Evolutionary conservation across 2,888 invertebrate species (phyloP).

Genomic region (Ptilodon capucinus): DNA sequence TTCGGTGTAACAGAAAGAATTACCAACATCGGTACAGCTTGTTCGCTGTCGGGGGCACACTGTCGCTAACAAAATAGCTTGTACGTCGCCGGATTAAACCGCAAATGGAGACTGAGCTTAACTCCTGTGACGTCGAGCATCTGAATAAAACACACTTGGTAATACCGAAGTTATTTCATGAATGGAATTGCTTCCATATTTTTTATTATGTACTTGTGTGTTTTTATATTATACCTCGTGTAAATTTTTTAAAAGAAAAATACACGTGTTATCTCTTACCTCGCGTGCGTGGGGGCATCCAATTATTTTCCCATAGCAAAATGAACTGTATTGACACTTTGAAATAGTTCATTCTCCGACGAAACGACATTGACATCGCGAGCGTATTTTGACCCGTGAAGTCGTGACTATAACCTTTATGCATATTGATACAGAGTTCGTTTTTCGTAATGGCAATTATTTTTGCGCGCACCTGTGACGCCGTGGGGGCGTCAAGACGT

Average conservation of each 20-base stretch:
- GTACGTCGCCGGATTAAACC: slow-evolving; percentile 30
- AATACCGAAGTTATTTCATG: slow-evolving; percentile 16
- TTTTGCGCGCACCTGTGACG: no score
- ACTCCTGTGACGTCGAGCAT: slow-evolving; percentile 23
- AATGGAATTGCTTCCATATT: slow-evolving; percentile 17
- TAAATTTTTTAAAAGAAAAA: not conserved
- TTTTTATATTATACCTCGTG: not conserved
- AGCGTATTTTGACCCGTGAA: no score
- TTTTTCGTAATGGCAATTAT: no score
- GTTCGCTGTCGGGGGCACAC: slow-evolving; percentile 36
- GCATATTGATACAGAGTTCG: no score
- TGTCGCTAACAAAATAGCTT: slow-evolving; percentile 45
- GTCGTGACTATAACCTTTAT: no score
- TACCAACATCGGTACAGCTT: slow-evolving; percentile 26
- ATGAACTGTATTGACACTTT: no score
- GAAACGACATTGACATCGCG: no score
- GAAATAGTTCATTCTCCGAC: no score
- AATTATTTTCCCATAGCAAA: no score
- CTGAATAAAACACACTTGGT: slow-evolving; percentile 36
- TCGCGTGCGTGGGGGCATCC: no score
- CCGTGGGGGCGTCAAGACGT: no score
- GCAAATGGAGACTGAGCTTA: slow-evolving; percentile 42
- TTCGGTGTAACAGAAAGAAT: slow-evolving; percentile 20
- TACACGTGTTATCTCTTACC: no score
- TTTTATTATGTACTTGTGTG: slow-evolving; percentile 3